Conservation (phyloP, 2,888 invertebrate genomes). For the Harpagoxenus sublaevis region DNA sequence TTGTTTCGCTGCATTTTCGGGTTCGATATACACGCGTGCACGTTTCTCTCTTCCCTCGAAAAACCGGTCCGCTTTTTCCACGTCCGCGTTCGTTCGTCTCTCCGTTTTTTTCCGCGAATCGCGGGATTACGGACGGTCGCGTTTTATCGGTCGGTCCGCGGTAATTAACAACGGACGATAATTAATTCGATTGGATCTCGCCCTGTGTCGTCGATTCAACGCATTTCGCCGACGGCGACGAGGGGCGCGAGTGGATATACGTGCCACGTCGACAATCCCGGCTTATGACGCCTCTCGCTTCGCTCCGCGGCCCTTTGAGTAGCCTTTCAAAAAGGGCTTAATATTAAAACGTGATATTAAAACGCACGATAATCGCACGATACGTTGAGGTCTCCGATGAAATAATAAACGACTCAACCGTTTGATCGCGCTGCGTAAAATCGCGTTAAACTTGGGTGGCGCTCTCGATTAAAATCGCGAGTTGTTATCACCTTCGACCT, state of each 20-base stretch:
- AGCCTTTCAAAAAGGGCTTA: slow-evolving; percentile 51
- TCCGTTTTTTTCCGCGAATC: slow-evolving; percentile 51
- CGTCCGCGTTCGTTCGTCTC: slow-evolving; percentile 23
- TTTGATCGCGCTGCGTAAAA: slow-evolving; percentile 44
- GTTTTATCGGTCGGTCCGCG: slow-evolving; percentile 80
- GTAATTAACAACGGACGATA: slow-evolving; percentile 82
- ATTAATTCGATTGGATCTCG: slow-evolving; percentile 83
- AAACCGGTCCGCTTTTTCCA: slow-evolving; percentile 25
- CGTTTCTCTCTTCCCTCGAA: slow-evolving; percentile 48
- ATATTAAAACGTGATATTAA: slow-evolving; percentile 52
- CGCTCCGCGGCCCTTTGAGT: slow-evolving; percentile 47
- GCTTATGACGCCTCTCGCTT: slow-evolving; percentile 50
- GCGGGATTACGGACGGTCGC: slow-evolving; percentile 57
- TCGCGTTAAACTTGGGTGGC: slow-evolving; percentile 40
- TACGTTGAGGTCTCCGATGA: slow-evolving; percentile 43
- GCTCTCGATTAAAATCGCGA: slow-evolving; percentile 40
- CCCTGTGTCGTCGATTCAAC: slow-evolving; percentile 75
- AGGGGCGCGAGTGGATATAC: slow-evolving; percentile 42
- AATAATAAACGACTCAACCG: slow-evolving; percentile 44
- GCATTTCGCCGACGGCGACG: slow-evolving; percentile 70
- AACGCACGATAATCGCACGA: slow-evolving; percentile 45
- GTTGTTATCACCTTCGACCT: slow-evolving; percentile 13
- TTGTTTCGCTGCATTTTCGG: slow-evolving; percentile 73
- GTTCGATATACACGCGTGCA: slow-evolving; percentile 10
- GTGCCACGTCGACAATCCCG: slow-evolving; percentile 48